phyloP scores from a whole-genome alignment of 2,113 vertebrate genomes.

The Proterorhinus semilunaris region DNA sequence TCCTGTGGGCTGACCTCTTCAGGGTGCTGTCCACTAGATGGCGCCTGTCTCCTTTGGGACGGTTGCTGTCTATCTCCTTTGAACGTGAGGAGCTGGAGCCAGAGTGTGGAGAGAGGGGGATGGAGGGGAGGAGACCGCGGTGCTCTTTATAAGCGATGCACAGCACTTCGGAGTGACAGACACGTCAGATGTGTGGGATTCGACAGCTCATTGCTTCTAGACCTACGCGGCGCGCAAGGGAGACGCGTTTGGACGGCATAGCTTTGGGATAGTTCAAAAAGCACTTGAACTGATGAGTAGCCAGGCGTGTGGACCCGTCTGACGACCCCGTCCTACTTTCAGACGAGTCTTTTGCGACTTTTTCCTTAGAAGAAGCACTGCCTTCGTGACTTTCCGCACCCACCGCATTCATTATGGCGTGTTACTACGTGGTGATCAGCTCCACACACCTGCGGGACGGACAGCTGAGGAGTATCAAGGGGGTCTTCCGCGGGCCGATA shows the following conservation, averaged over 20 bases:
- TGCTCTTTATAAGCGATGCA: constrained; percentile 63
- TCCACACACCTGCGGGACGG: constrained; percentile 96
- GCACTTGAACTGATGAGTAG: background rate
- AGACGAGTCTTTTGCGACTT: background rate
- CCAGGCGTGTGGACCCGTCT: background rate
- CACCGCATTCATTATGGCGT: constrained; percentile 83
- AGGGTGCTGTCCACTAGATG: constrained; percentile 57
- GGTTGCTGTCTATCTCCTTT: constrained; percentile 54
- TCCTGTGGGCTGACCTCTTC: background rate
- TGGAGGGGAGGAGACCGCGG: constrained; percentile 1
- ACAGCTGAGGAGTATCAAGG: constrained; percentile 97
- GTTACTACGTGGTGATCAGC: constrained; percentile 98
- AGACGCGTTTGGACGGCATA: constrained; percentile 26
- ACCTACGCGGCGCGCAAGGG: constrained; percentile 11
- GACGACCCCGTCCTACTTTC: background rate
- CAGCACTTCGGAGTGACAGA: background rate
- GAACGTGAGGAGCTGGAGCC: constrained; percentile 34
- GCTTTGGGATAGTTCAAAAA: background rate
- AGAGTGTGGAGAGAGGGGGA: constrained; percentile 23
- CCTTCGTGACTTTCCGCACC: background rate
- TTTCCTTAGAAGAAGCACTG: constrained; percentile 10
- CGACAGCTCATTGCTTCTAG: background rate
- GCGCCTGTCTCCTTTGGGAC: constrained; percentile 48
- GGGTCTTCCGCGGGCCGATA: constrained; percentile 95
- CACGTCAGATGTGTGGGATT: constrained; percentile 29